A percentile compares a stretch with the other conserved stretches of the same genome.
Conservation (phyloP, 2,113 vertebrate genomes). For the Spheniscus mendiculus region DNA sequence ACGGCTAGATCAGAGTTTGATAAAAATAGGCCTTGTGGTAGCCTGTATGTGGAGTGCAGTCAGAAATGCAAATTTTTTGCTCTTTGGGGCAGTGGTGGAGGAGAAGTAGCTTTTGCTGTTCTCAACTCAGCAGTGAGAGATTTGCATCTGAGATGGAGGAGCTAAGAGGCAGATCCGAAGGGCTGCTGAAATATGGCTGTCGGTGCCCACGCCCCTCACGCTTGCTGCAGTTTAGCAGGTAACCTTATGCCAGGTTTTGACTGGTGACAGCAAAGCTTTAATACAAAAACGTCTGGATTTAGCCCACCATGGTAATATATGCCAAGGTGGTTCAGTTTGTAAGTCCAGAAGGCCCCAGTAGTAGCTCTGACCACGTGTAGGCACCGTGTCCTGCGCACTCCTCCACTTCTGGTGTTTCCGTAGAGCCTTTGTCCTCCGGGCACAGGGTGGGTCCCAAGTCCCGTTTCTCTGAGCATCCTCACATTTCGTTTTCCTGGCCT, state of each 20-base stretch:
- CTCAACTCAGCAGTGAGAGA: neutral
- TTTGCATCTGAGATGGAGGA: neutral
- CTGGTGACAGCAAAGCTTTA: neutral
- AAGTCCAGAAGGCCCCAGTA: neutral
- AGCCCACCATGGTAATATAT: rapidly evolving
- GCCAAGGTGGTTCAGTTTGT: rapidly evolving
- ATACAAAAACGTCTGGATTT: neutral
- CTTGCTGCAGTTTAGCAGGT: neutral
- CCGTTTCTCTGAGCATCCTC: neutral
- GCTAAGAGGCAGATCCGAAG: neutral
- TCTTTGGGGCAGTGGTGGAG: neutral
- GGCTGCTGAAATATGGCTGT: neutral
- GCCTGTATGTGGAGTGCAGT: neutral
- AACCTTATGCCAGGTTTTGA: neutral
- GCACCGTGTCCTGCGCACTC: neutral
- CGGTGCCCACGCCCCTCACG: rapidly evolving
- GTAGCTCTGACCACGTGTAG: neutral
- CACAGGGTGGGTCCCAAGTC: neutral
- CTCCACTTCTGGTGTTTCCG: rapidly evolving
- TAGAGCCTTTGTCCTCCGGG: neutral
- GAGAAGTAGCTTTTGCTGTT: neutral
- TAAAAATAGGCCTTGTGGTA: neutral
- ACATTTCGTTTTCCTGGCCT: rapidly evolving
- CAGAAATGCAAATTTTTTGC: neutral
- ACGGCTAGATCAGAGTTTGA: rapidly evolving